Evolutionary conservation across 2,888 invertebrate species (phyloP).

Genomic region (Podabrus alpinus): DNA sequence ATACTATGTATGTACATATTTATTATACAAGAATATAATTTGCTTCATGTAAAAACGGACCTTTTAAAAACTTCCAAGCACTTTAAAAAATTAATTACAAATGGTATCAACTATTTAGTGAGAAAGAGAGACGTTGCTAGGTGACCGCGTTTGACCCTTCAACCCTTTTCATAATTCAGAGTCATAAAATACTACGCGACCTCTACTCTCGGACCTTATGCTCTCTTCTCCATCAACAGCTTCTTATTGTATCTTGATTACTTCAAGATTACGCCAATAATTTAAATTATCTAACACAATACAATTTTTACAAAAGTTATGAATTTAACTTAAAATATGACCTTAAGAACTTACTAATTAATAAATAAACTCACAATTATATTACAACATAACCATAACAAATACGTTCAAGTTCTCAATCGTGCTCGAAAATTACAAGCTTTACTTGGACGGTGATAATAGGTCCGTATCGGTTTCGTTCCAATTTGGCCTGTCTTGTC

Average conservation of each 20-base stretch:
- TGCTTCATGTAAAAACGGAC: neutral
- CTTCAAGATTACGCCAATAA: neutral
- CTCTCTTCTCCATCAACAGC: neutral
- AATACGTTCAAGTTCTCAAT: too few species aligned
- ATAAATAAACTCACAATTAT: neutral
- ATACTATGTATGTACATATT: too few species aligned
- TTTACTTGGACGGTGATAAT: too few species aligned
- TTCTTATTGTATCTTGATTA: neutral
- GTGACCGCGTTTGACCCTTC: constrained; percentile 33
- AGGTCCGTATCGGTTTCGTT: too few species aligned
- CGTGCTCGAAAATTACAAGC: too few species aligned
- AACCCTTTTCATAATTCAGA: constrained; percentile 26
- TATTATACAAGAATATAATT: too few species aligned
- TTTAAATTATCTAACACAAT: neutral
- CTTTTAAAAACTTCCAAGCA: neutral
- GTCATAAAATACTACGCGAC: constrained; percentile 15
- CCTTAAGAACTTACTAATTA: neutral
- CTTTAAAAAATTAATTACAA: constrained; percentile 33
- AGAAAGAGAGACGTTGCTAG: constrained; percentile 35
- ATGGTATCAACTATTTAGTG: constrained; percentile 37
- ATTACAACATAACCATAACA: too few species aligned
- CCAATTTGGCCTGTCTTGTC: too few species aligned
- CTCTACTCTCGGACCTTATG: neutral
- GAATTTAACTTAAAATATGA: neutral
- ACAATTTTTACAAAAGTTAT: neutral